A percentile compares a stretch with the other conserved stretches of the same genome.
Evolutionary conservation across 2,113 vertebrate genomes (phyloP).

Genomic region (Isurus oxyrinchus): DNA sequence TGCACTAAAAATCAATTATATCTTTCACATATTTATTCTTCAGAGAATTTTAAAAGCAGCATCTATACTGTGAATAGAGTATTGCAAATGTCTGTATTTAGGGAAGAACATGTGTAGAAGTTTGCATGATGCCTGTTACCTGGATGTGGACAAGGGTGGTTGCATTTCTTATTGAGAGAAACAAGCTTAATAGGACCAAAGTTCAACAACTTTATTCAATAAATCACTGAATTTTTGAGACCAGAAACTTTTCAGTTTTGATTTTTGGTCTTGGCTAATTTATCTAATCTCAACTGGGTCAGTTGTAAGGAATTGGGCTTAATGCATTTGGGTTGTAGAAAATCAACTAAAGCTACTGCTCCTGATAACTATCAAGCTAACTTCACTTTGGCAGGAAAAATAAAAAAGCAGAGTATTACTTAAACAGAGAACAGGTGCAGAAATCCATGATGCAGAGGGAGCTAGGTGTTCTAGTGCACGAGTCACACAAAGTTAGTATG

Average conservation of each 20-base stretch:
- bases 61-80: not conserved
- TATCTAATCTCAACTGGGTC: not conserved
- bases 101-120: no score
- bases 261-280: not conserved
- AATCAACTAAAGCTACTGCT: not conserved
- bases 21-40: constrained; percentile 34
- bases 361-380: not conserved
- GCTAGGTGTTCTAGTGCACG: no score
- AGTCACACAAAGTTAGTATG: no score
- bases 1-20: constrained; percentile 29
- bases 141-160: not conserved
- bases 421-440: no score
- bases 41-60: constrained; percentile 21
- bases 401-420: no score
- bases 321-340: not conserved
- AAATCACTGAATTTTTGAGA: not conserved
- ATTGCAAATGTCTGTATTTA: not conserved
- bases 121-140: not conserved
- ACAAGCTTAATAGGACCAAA: not conserved
- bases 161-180: not conserved
- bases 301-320: not conserved
- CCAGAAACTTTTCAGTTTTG: not conserved
- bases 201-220: not conserved
- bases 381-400: no score
- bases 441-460: no score